Evolutionary conservation across 2,888 invertebrate genomes (phyloP).

Genomic region (Andrena minutula): DNA sequence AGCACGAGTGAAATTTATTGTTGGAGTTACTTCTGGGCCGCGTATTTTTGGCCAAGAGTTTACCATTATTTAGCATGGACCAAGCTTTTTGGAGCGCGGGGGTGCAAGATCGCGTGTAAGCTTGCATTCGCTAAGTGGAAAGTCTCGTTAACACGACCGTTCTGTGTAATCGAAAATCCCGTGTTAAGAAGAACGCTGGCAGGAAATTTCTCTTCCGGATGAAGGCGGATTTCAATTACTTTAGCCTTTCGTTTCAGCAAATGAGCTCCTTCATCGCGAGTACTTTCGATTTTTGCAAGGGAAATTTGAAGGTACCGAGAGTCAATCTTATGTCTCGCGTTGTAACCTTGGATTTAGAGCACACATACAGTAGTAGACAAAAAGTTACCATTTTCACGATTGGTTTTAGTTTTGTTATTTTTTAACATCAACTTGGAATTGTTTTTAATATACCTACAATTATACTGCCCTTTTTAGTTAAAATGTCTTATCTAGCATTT

Average conservation of each 20-base stretch:
- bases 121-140: slow-evolving; percentile 46
- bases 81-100: slow-evolving; percentile 14
- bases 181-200: slow-evolving; percentile 37
- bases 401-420: too few species aligned
- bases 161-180: slow-evolving; percentile 40
- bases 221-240: slow-evolving; percentile 21
- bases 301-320: too few species aligned
- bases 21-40: background rate
- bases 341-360: too few species aligned
- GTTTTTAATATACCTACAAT: too few species aligned
- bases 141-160: slow-evolving; percentile 40
- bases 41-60: slow-evolving; percentile 27
- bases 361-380: too few species aligned
- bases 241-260: background rate
- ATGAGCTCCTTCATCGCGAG: background rate
- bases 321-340: too few species aligned
- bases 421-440: too few species aligned
- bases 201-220: slow-evolving; percentile 18
- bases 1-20: background rate
- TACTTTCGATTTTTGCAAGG: background rate
- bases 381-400: too few species aligned
- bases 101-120: slow-evolving; percentile 24
- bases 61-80: slow-evolving; percentile 22
- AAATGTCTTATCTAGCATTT: too few species aligned
- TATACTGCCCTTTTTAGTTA: too few species aligned